Conservation (phyloP, 2,797 vertebrate genomes). For the Microctenopoma steveboyesi region DNA sequence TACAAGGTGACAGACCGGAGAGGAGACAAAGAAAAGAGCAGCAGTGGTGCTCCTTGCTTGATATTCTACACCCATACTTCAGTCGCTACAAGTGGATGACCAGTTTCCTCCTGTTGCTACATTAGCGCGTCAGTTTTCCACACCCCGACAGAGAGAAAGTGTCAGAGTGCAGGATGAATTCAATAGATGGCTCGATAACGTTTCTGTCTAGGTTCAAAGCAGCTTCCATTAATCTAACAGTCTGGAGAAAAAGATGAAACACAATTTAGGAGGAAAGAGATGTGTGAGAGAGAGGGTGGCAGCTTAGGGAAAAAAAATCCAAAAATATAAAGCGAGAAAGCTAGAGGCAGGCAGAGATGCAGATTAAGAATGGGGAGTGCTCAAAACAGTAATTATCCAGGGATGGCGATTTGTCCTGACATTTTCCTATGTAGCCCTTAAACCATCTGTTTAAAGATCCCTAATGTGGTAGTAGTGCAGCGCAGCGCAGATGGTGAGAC, state of each 20-base stretch:
- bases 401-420: slow-evolving; percentile 85
- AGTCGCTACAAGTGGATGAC: slow-evolving; percentile 31
- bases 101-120: slow-evolving; percentile 39
- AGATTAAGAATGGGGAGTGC: slow-evolving; percentile 50
- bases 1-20: slow-evolving; percentile 37
- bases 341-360: slow-evolving; percentile 54
- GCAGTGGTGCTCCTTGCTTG: slow-evolving; percentile 38
- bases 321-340: slow-evolving; percentile 36
- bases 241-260: slow-evolving; percentile 33
- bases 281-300: slow-evolving; percentile 6
- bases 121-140: slow-evolving; percentile 39
- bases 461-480: slow-evolving; percentile 77
- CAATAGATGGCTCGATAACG: slow-evolving; percentile 58
- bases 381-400: slow-evolving; percentile 79
- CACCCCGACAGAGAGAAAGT: slow-evolving; percentile 18
- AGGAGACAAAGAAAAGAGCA: slow-evolving; percentile 5
- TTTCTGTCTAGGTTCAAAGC: slow-evolving; percentile 55
- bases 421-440: slow-evolving; percentile 80
- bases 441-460: slow-evolving; percentile 86
- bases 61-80: slow-evolving; percentile 43
- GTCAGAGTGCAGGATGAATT: slow-evolving; percentile 56
- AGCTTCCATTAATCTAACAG: slow-evolving; percentile 59
- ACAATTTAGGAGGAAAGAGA: slow-evolving; percentile 16
- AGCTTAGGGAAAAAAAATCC: slow-evolving; percentile 15
- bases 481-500: slow-evolving; percentile 79